A percentile compares a stretch with the other conserved stretches of the same genome.
These are phyloP conservation scores for Calosoma granatense DNA, from an alignment of 1,140 invertebrate species.

Conservation along the genomic window DNA sequence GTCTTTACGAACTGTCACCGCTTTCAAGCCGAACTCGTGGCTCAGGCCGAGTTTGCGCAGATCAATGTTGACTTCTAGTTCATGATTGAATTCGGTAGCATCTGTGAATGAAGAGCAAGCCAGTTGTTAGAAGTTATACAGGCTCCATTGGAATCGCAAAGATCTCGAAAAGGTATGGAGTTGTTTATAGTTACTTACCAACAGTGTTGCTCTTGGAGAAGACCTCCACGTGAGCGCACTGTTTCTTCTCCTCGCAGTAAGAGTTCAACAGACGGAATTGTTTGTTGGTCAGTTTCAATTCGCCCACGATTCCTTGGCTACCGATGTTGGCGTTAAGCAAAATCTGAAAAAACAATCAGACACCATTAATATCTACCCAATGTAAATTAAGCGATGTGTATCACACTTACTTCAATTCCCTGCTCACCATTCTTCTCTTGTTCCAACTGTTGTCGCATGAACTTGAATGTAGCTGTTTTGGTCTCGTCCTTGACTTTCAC, in stretches of 20 bases:
- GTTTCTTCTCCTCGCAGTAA: slow-evolving; percentile 65
- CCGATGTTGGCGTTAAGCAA: slow-evolving; percentile 42
- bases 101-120: slow-evolving; percentile 14
- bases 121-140: not conserved
- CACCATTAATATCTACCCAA: not conserved
- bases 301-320: slow-evolving; percentile 45
- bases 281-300: slow-evolving; percentile 56
- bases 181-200: slow-evolving; percentile 33
- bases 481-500: slow-evolving; percentile 53
- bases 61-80: slow-evolving; percentile 48
- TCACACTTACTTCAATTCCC: slow-evolving; percentile 42
- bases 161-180: slow-evolving; percentile 2
- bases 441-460: slow-evolving; percentile 49
- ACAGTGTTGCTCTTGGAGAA: slow-evolving; percentile 45
- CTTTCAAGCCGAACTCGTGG: slow-evolving; percentile 58
- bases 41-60: slow-evolving; percentile 57
- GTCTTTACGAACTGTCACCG: slow-evolving; percentile 45
- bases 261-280: slow-evolving; percentile 57
- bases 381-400: slow-evolving; percentile 6
- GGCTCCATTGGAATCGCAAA: not conserved
- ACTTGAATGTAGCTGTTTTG: slow-evolving; percentile 59
- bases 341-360: slow-evolving; percentile 27
- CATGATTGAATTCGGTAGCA: slow-evolving; percentile 37
- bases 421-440: slow-evolving; percentile 46
- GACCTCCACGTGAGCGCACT: slow-evolving; percentile 60